These are phyloP conservation scores for Hystrix brachyura DNA, from an alignment of 2,113 vertebrate species.

Conservation along the genomic window DNA sequence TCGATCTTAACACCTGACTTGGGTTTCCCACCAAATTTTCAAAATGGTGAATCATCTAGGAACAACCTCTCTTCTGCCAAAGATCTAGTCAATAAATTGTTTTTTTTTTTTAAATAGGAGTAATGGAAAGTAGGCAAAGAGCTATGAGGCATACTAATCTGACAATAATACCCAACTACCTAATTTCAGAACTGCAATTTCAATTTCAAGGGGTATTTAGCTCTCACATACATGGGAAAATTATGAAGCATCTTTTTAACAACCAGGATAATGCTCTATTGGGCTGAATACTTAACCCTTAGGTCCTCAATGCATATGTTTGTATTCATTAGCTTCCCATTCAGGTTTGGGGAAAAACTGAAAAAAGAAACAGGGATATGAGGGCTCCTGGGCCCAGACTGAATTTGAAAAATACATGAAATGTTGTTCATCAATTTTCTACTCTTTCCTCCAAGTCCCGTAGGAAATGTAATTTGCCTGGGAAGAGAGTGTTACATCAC, in stretches of 20 bases:
- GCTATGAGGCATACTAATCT: background rate
- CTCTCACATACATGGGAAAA: background rate
- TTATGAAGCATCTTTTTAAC: background rate
- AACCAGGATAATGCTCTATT: background rate
- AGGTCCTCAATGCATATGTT: background rate
- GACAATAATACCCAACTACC: background rate
- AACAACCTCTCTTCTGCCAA: background rate
- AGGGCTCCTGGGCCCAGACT: background rate
- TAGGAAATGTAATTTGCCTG: background rate
- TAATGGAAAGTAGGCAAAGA: slow-evolving; percentile 11
- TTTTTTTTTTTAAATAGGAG: background rate
- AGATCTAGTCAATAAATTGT: background rate
- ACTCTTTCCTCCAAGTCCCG: background rate
- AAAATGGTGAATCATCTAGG: background rate
- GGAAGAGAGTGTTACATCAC: background rate
- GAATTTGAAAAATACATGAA: slow-evolving; percentile 34
- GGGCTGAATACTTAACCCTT: background rate
- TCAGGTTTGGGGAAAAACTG: background rate
- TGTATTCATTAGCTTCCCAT: background rate
- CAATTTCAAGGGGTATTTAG: slow-evolving; percentile 3
- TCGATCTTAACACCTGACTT: slow-evolving; percentile 56
- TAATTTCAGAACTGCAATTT: slow-evolving; percentile 24
- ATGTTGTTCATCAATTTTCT: slow-evolving; percentile 49
- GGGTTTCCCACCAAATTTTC: slow-evolving; percentile 34
- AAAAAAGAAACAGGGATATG: background rate